Conservation (phyloP, 2,113 vertebrate species). For the Labeo rohita region DNA sequence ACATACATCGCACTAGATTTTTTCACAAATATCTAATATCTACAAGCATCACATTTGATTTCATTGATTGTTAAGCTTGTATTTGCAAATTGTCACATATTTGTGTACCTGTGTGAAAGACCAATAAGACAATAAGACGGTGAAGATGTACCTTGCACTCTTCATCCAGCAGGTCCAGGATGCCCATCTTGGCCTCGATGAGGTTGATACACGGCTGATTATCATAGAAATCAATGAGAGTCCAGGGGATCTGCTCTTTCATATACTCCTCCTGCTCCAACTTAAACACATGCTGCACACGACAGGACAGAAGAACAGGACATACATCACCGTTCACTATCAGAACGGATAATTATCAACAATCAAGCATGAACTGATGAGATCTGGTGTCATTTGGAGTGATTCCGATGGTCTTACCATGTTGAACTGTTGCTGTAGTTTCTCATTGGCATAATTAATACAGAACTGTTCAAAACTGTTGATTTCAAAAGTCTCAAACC, state of each 20-base stretch:
- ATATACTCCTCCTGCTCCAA: constrained; percentile 99
- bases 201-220: constrained; percentile 99
- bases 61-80: not conserved
- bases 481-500: constrained; percentile 98
- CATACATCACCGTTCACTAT: not conserved
- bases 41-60: too few species aligned
- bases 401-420: constrained; percentile 83
- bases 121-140: not conserved
- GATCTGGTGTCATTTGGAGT: not conserved
- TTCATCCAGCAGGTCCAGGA: constrained; percentile 95
- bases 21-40: not conserved
- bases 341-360: not conserved
- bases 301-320: not conserved
- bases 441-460: constrained; percentile 99
- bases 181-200: constrained; percentile 95
- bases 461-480: constrained; percentile 99
- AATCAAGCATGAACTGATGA: not conserved
- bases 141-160: constrained; percentile 86
- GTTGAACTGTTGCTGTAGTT: constrained; percentile 98
- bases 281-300: constrained; percentile 93
- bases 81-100: not conserved
- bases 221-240: constrained; percentile 98
- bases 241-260: constrained; percentile 99
- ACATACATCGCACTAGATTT: not conserved
- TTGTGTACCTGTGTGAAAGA: not conserved